Evolutionary conservation across 2,113 vertebrate genomes (phyloP).

Genomic region (Atractosteus spatula): DNA sequence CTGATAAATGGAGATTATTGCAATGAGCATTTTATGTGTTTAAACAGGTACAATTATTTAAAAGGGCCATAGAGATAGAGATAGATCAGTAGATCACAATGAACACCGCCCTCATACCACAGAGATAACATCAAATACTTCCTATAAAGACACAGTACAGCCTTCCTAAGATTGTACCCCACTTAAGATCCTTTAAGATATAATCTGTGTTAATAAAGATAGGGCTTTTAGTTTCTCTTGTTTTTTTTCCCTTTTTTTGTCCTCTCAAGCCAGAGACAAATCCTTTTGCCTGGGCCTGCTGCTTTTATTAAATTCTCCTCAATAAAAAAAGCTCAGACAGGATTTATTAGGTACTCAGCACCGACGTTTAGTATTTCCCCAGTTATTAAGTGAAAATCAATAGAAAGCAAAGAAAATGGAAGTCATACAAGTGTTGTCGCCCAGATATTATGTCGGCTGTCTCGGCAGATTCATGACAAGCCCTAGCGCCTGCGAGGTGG

Average conservation of each 20-base stretch:
- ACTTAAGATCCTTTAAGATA: slow-evolving; percentile 48
- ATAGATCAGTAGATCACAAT: slow-evolving; percentile 12
- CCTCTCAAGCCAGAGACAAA: slow-evolving; percentile 91
- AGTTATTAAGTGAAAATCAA: slow-evolving; percentile 99
- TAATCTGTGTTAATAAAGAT: slow-evolving; percentile 43
- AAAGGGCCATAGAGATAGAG: slow-evolving; percentile 22
- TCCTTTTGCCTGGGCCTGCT: slow-evolving; percentile 83
- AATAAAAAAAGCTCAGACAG: slow-evolving; percentile 99
- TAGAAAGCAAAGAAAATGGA: slow-evolving; percentile 99
- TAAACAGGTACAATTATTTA: slow-evolving; percentile 2
- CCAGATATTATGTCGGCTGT: slow-evolving; percentile 99
- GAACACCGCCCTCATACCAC: slow-evolving; percentile 29
- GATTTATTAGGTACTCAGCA: slow-evolving; percentile 99
- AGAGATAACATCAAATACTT: slow-evolving; percentile 39
- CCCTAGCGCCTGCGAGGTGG: slow-evolving; percentile 88
- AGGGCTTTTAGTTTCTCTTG: slow-evolving; percentile 47
- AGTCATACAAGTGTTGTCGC: slow-evolving; percentile 99
- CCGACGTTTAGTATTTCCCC: slow-evolving; percentile 99
- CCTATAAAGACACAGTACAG: slow-evolving; percentile 28
- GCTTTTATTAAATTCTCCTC: slow-evolving; percentile 99
- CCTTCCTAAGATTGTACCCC: slow-evolving; percentile 33
- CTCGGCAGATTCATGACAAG: slow-evolving; percentile 98
- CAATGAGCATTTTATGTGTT: too few species aligned
- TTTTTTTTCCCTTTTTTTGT: slow-evolving; percentile 51
- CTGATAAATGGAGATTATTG: too few species aligned